These are phyloP conservation scores for Eremophila alpestris DNA, from an alignment of 2,797 vertebrate genomes.

Conservation along the genomic window DNA sequence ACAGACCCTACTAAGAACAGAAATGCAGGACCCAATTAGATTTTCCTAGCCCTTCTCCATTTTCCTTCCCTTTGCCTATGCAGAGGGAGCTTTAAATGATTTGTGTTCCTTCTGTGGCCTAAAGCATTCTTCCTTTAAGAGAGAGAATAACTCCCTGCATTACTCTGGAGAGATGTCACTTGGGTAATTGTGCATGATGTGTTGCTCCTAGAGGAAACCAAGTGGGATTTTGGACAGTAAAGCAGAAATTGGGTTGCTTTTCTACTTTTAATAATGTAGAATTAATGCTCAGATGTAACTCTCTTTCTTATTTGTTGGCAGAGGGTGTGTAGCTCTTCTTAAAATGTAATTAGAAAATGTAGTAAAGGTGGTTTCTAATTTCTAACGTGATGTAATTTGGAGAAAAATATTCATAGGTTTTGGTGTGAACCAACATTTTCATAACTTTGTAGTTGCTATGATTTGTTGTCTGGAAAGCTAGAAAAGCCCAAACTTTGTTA, in stretches of 20 bases:
- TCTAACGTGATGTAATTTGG: neutral
- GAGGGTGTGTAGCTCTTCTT: neutral
- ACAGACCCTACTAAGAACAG: neutral
- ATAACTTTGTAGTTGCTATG: neutral
- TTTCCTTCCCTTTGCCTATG: neutral
- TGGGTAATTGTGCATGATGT: neutral
- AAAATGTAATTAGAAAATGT: neutral
- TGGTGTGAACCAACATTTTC: neutral
- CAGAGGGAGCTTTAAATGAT: neutral
- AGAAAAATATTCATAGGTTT: neutral
- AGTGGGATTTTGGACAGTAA: neutral
- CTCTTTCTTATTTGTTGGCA: neutral
- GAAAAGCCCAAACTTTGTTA: neutral
- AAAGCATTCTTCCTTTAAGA: neutral
- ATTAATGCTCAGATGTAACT: neutral
- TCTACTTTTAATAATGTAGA: neutral
- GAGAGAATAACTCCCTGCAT: neutral
- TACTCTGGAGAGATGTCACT: neutral
- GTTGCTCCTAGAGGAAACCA: neutral
- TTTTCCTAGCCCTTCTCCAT: neutral
- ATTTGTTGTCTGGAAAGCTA: neutral
- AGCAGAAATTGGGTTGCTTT: neutral
- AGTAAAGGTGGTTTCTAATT: neutral
- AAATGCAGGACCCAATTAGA: neutral
- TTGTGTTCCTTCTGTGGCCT: neutral